Evolutionary conservation across 1,140 invertebrate genomes (phyloP).

Genomic region (Drosophila paulistorum): DNA sequence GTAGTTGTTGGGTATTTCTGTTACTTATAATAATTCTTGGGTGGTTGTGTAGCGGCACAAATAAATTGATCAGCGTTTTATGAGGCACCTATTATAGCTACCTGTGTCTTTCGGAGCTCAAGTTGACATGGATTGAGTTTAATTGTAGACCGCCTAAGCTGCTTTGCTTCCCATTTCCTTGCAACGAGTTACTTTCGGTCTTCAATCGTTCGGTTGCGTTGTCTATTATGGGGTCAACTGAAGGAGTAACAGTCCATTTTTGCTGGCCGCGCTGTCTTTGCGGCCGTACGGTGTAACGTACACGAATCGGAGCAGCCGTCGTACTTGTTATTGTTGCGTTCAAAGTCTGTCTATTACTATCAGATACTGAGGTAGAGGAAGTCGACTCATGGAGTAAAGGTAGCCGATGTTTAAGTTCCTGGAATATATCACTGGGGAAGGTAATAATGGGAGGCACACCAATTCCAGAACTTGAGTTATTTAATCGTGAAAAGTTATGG

Average conservation of each 20-base stretch:
- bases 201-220: slow-evolving; percentile 25
- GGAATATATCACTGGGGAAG: slow-evolving; percentile 81
- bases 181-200: slow-evolving; percentile 34
- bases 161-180: slow-evolving; percentile 34
- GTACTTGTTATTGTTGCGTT: slow-evolving; percentile 65
- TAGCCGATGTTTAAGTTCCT: slow-evolving; percentile 69
- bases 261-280: slow-evolving; percentile 67
- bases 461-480: slow-evolving; percentile 37
- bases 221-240: slow-evolving; percentile 19
- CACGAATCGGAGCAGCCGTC: slow-evolving; percentile 34
- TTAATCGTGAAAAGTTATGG: slow-evolving; percentile 51
- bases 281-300: slow-evolving; percentile 62
- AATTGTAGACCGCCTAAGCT: slow-evolving; percentile 55
- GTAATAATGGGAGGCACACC: slow-evolving; percentile 76
- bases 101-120: slow-evolving; percentile 63
- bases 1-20: slow-evolving; percentile 38
- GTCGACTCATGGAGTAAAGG: slow-evolving; percentile 44
- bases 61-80: slow-evolving; percentile 48
- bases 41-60: slow-evolving; percentile 72
- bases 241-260: slow-evolving; percentile 55
- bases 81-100: slow-evolving; percentile 50
- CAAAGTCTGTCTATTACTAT: slow-evolving; percentile 51
- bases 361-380: slow-evolving; percentile 74
- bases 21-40: slow-evolving; percentile 37
- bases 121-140: slow-evolving; percentile 57